These are phyloP conservation scores for Sminthurinus aureus DNA, from an alignment of 2,888 invertebrate genomes.

Conservation along the genomic window DNA sequence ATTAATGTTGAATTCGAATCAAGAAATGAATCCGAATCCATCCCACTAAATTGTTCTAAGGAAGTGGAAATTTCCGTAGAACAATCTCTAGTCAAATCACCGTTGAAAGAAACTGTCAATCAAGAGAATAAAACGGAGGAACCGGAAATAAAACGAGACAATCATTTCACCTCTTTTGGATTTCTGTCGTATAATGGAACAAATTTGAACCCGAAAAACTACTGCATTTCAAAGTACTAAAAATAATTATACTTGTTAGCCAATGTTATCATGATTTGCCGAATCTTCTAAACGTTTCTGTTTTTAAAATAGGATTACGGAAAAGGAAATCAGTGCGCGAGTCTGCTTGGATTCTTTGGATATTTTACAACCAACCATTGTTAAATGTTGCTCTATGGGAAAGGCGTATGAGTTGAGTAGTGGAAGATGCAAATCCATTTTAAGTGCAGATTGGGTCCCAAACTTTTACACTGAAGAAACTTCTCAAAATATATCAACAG, in stretches of 20 bases:
- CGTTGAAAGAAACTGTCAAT: too few relatives aligned
- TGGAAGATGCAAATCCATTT: background rate
- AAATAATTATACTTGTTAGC: too few relatives aligned
- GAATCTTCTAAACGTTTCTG: too few relatives aligned
- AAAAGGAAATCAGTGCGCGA: background rate
- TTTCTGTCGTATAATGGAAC: background rate
- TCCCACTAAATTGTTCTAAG: too few relatives aligned
- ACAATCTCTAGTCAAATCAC: too few relatives aligned
- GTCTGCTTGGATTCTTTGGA: background rate
- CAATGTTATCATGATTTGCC: too few relatives aligned
- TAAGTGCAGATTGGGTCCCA: background rate
- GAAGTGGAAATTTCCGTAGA: too few relatives aligned
- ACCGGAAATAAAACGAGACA: background rate
- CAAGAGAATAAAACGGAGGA: background rate
- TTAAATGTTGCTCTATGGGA: background rate
- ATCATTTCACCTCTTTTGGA: background rate
- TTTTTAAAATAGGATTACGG: background rate
- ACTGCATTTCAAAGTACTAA: background rate
- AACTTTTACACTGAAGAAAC: background rate
- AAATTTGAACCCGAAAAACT: background rate
- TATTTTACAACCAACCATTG: background rate
- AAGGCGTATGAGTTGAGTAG: background rate
- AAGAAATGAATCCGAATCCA: too few relatives aligned
- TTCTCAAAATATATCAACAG: background rate
- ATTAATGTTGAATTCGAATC: too few relatives aligned